Percentiles rank a stretch among this genome's conserved stretches.
These are phyloP conservation scores for Halocynthia roretzi DNA, from an alignment of 23 tunicate species.

Conservation along the genomic window DNA sequence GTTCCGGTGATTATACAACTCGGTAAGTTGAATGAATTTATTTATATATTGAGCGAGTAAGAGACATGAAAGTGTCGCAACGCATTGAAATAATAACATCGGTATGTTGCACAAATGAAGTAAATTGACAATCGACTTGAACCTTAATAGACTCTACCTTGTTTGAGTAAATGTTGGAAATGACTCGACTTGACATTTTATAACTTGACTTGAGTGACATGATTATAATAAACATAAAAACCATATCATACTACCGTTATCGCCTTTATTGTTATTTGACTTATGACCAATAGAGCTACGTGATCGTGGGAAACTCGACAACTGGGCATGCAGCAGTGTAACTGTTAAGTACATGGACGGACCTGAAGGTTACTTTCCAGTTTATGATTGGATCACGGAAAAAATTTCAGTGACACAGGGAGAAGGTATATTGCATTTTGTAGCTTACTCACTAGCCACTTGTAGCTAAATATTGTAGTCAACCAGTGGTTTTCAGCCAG, in stretches of 20 bases:
- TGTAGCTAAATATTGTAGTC: too few relatives aligned
- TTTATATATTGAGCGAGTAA: not conserved
- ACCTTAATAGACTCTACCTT: too few relatives aligned
- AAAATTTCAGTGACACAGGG: slow-evolving; percentile 15
- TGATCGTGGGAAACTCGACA: slow-evolving; percentile 1
- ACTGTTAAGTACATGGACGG: slow-evolving; percentile 13
- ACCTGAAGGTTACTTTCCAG: slow-evolving; percentile 31
- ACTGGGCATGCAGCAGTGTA: slow-evolving; percentile 38
- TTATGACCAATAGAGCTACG: slow-evolving; percentile 21
- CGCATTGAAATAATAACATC: not conserved
- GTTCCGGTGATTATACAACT: slow-evolving; percentile 23
- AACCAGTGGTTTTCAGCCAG: too few relatives aligned
- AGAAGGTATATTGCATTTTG: slow-evolving; percentile 25
- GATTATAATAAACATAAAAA: too few relatives aligned
- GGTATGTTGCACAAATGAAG: too few relatives aligned
- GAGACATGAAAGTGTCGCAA: not conserved
- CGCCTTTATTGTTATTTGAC: not conserved
- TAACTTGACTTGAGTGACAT: too few relatives aligned
- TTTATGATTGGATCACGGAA: slow-evolving; percentile 45
- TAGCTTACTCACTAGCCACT: too few relatives aligned
- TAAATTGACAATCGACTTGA: too few relatives aligned
- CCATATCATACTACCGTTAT: too few relatives aligned
- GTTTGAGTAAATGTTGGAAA: too few relatives aligned
- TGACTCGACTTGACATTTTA: too few relatives aligned
- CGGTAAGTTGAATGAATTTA: not conserved